Evolutionary conservation across 2,113 vertebrate species (phyloP), one percentile per base, ranked within the genome.

Genomic region (Smithornis capensis): DNA sequence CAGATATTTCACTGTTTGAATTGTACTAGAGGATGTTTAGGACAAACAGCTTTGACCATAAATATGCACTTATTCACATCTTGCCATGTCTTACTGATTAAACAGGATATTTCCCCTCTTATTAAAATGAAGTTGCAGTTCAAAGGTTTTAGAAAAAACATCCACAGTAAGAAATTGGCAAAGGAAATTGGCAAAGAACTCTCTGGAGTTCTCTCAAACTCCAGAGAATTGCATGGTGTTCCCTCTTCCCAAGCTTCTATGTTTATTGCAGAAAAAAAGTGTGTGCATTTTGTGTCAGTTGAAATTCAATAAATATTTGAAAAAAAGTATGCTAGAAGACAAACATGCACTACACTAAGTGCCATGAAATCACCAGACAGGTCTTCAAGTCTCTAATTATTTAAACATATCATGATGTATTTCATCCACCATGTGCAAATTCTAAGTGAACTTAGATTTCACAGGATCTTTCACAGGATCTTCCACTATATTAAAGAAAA

Each of bases 51-150:
- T 97, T 96, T 97, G 91, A 94, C 96, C 89, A 79, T 62, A 93
- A 96, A 83, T 88, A 90, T 76, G 56, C 60, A 92, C 87, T 97
- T 97, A 84, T 87, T 87, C 93, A 95, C 0, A 1, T 59, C 60
- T 47, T 97, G 75, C 68, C 87, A 91, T 94, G 84, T 95, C 92
- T 93, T 96, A 94, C 91, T 95, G 93, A 95, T 97, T 95, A 96
- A 94, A 88, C 38, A 70, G 84, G 73, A 57, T 95, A 95, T 93
- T 96, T 96, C 79, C 42, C n/a, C 40, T 94, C 81, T 94, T 95
- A 79, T 89, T 85, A 94, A 59, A 95, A 90, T 64, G 50, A 92
- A 89, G 89, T 83, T 84, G 44, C 45, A 84, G 89, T 97, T 94
- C 94, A 97, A 92, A 94, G 92, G 88, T 94, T 95, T 85, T 79